Evolutionary conservation across 2,888 invertebrate genomes (phyloP), one percentile per base, ranked within the genome.

Genomic region (Adelphocoris suturalis): DNA sequence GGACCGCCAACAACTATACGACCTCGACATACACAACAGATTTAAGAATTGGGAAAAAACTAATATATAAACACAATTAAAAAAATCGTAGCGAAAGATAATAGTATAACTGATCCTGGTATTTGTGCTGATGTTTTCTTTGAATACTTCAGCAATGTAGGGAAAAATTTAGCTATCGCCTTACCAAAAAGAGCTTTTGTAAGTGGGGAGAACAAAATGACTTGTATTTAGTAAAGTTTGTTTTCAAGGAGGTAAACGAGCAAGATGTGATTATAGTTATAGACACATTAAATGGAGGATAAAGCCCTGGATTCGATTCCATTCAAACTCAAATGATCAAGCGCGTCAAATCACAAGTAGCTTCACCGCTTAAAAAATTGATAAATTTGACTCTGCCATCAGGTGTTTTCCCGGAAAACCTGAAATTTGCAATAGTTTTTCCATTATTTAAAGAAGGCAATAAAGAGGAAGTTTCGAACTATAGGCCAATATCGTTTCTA

Each of bases 331-430:
- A 23, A 37, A 76, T 27, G 23, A 27, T 76, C 4, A 76, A 76
- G 16, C 37, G 4, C 76, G 13, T 76, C 12, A 76, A 76, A 76
- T 7, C 27, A 28, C 76, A 76, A 28, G 13, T 76, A 37, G 27
- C 37, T 13, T 13, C 16, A 12, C 76, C 76, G 23, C 76, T 76
- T 23, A 37, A 7, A 28, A 76, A 37, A 16, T 28, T 76, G 37
- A 76, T 76, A 28, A 76, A 76, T 37, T 16, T 76, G 4, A 76
- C 23, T 37, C 27, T 37, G 23, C 5, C 76, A 3, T 13, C 76
- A 28, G 76, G 76, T 12, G 76, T 23, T 76, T 76, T 76, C 76
- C 68, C 68, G 68, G 68, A 68, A 23, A 23, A 68, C 19, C 23
- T 68, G 7, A 68, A 68, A 68, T 23, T 76, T 11, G 76, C 76